Conservation (phyloP, 2,888 invertebrate species). For the Caenorhabditis auriculariae region DNA sequence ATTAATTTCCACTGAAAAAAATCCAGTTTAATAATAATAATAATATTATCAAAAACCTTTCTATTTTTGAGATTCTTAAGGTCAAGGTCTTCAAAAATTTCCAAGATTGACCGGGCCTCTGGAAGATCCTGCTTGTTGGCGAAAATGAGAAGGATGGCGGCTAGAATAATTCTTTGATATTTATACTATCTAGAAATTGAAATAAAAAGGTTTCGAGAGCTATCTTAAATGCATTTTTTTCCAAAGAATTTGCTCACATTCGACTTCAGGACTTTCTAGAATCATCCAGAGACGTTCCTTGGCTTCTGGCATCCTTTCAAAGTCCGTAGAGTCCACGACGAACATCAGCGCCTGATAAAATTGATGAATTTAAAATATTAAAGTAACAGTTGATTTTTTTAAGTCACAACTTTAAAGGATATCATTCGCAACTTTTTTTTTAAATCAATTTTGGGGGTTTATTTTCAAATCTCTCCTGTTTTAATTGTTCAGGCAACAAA, state of each 20-base stretch:
- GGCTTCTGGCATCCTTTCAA: conserved; percentile 12
- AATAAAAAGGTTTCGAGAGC: no score
- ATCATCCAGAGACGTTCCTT: conserved; percentile 12
- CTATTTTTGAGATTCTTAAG: conserved; percentile 13
- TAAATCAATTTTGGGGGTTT: no score
- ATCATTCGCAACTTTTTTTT: no score
- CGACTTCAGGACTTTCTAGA: conserved; percentile 5
- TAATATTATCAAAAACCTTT: no score
- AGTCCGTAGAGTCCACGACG: conserved; percentile 22
- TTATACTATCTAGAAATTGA: no score
- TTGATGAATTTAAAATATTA: background rate
- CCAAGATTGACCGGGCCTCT: conserved; percentile 8
- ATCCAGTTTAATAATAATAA: background rate
- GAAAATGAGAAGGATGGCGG: conserved; percentile 18
- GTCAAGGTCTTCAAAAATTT: conserved; percentile 13
- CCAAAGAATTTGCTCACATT: background rate
- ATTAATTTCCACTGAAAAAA: conserved; percentile 18
- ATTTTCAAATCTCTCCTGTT: no score
- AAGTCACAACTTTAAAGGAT: no score
- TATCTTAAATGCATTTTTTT: no score
- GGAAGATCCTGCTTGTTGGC: conserved; percentile 29
- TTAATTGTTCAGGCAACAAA: no score
- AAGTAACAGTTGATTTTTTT: no score
- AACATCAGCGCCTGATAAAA: conserved; percentile 25
- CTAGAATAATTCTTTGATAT: no score